Conservation (phyloP, 2,113 vertebrate species). For the Apistogramma diplotaenia region DNA sequence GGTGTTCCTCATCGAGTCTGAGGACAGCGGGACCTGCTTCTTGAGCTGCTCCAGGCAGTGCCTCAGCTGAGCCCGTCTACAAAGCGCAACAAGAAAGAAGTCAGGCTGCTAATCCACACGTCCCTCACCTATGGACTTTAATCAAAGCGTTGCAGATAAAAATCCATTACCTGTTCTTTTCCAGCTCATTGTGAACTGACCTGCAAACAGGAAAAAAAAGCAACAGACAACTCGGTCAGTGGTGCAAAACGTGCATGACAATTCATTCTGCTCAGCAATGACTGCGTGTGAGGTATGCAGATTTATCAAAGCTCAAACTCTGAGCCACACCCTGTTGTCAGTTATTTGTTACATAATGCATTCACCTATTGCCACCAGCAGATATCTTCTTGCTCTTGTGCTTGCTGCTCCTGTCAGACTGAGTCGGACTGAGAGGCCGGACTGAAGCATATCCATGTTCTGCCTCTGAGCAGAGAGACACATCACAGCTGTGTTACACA, state of each 20-base stretch:
- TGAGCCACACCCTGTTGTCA: slow-evolving; percentile 46
- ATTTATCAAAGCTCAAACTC: slow-evolving; percentile 2
- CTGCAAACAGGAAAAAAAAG: slow-evolving; percentile 70
- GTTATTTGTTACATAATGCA: slow-evolving; percentile 22
- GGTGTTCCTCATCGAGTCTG: slow-evolving; percentile 82
- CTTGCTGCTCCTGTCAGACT: slow-evolving; percentile 73
- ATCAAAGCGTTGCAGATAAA: background rate
- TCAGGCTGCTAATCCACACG: background rate
- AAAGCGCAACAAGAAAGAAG: background rate
- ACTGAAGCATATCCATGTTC: slow-evolving; percentile 92
- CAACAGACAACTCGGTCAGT: background rate
- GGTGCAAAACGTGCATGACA: background rate
- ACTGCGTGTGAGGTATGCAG: background rate
- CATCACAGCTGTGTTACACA: background rate
- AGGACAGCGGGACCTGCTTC: slow-evolving; percentile 86
- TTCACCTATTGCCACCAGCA: slow-evolving; percentile 78
- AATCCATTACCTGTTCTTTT: slow-evolving; percentile 84
- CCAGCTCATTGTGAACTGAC: slow-evolving; percentile 87
- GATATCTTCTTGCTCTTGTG: slow-evolving; percentile 75
- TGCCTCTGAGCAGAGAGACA: slow-evolving; percentile 75
- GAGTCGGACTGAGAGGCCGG: slow-evolving; percentile 70
- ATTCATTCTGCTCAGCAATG: background rate
- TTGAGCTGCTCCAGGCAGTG: slow-evolving; percentile 89
- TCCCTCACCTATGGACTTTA: background rate
- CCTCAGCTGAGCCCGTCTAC: slow-evolving; percentile 89